These are phyloP conservation scores for Puntigrus tetrazona DNA, from an alignment of 2,113 vertebrate species.

Conservation along the genomic window DNA sequence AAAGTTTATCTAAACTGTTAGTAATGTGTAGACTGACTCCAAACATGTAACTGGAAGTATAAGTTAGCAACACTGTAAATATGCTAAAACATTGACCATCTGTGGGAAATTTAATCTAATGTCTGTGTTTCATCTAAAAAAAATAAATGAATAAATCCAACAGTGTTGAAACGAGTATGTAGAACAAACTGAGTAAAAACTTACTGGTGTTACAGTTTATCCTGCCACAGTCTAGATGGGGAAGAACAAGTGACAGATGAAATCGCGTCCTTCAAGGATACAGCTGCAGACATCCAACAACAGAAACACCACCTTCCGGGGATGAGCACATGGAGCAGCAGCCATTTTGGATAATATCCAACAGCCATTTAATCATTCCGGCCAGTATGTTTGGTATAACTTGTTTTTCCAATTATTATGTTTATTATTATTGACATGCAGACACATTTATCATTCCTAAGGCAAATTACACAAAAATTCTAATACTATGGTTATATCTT, in stretches of 20 bases:
- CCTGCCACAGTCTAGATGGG: constrained; percentile 99
- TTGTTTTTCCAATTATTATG: not conserved
- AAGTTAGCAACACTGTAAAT: not conserved
- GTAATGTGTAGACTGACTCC: not conserved
- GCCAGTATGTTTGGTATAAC: not conserved
- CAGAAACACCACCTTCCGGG: constrained; percentile 98
- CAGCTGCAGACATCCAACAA: constrained; percentile 99
- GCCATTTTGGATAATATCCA: constrained; percentile 79
- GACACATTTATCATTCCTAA: not conserved
- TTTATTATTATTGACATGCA: not conserved
- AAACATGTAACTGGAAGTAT: not conserved
- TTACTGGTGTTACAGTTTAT: constrained; percentile 99
- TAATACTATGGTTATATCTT: no score
- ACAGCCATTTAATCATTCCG: not conserved
- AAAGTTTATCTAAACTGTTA: no score
- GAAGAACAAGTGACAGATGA: constrained; percentile 99
- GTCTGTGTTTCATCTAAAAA: constrained; percentile 32
- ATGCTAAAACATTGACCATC: not conserved
- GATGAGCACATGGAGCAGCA: constrained; percentile 94
- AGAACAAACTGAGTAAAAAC: constrained; percentile 96
- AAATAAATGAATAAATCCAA: constrained; percentile 60
- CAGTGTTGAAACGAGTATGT: constrained; percentile 67
- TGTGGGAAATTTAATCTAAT: not conserved
- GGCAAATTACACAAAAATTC: not conserved
- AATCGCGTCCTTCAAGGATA: constrained; percentile 99